Evolutionary conservation across 2,797 vertebrate genomes (phyloP).

Genomic region (Craterocephalus amniculus): DNA sequence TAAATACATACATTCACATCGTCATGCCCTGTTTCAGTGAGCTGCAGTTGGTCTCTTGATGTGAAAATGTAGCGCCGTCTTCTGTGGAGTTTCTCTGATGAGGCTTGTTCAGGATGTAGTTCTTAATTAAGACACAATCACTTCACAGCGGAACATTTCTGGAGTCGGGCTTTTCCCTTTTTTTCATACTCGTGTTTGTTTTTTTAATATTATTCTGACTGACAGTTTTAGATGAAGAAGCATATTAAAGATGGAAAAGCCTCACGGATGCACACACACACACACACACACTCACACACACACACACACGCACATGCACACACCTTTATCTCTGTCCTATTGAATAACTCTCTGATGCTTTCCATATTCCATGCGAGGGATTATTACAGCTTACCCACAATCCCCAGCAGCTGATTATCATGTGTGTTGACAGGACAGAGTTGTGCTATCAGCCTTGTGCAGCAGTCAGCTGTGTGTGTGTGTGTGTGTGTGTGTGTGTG

Average conservation of each 20-base stretch:
- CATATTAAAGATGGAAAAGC: conserved; percentile 66
- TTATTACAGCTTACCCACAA: conserved; percentile 92
- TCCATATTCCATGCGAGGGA: conserved; percentile 93
- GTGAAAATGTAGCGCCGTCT: conserved; percentile 33
- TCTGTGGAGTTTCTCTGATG: conserved; percentile 43
- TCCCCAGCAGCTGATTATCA: conserved; percentile 89
- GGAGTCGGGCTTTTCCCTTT: conserved; percentile 18
- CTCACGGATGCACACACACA: conserved; percentile 27
- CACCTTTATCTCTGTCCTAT: conserved; percentile 83
- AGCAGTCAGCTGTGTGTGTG: conserved; percentile 65
- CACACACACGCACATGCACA: conserved; percentile 46
- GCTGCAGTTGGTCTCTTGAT: conserved; percentile 20
- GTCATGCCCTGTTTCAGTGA: too few species aligned
- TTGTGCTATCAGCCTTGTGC: conserved; percentile 86
- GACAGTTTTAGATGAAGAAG: conserved; percentile 68
- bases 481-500: conserved; percentile 37
- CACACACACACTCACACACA: conserved; percentile 38
- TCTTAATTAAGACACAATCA: conserved; percentile 61
- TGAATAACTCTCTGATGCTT: conserved; percentile 90
- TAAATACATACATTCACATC: too few species aligned
- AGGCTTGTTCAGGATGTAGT: conserved; percentile 51
- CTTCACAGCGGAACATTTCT: conserved; percentile 37
- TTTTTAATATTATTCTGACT: conserved; percentile 22
- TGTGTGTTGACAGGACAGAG: conserved; percentile 88
- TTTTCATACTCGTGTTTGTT: conserved; percentile 1